Conservation (phyloP, 2,113 vertebrate genomes). For the Chaetodon trifascialis region DNA sequence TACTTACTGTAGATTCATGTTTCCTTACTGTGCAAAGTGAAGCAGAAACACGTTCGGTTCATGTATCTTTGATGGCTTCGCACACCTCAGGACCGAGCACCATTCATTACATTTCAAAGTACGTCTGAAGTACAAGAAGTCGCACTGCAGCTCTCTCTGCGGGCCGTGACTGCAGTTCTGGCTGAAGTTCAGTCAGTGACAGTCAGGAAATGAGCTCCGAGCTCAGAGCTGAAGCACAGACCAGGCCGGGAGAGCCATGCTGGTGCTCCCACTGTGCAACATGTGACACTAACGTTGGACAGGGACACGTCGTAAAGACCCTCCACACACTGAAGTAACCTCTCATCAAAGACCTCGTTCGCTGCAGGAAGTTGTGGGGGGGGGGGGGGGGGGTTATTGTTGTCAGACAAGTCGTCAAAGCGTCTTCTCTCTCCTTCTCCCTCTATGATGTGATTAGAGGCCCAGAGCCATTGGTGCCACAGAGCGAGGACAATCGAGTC, state of each 20-base stretch:
- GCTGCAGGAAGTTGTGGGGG: constrained; percentile 15
- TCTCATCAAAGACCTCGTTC: constrained; percentile 28
- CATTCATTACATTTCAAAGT: too few relatives aligned
- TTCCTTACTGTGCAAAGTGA: not conserved
- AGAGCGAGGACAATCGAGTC: constrained; percentile 69
- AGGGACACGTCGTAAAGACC: constrained; percentile 15
- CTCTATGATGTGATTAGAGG: constrained; percentile 62
- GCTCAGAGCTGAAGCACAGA: not conserved
- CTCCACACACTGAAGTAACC: constrained; percentile 16
- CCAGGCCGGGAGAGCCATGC: not conserved
- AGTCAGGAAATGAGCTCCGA: not conserved
- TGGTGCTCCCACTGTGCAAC: not conserved
- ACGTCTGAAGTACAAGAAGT: not conserved
- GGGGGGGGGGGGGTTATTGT: constrained; percentile 47
- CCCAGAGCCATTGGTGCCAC: constrained; percentile 56
- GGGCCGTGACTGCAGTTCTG: not conserved
- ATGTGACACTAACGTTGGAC: not conserved
- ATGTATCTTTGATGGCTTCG: not conserved
- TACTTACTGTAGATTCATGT: not conserved
- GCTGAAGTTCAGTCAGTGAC: constrained; percentile 1
- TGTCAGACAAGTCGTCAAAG: constrained; percentile 23
- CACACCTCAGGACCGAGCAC: not conserved
- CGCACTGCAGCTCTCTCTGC: not conserved
- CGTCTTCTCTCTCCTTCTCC: not conserved
- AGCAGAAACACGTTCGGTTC: not conserved